Evolutionary conservation across 2,797 vertebrate genomes (phyloP).

Genomic region (Allobates femoralis): DNA sequence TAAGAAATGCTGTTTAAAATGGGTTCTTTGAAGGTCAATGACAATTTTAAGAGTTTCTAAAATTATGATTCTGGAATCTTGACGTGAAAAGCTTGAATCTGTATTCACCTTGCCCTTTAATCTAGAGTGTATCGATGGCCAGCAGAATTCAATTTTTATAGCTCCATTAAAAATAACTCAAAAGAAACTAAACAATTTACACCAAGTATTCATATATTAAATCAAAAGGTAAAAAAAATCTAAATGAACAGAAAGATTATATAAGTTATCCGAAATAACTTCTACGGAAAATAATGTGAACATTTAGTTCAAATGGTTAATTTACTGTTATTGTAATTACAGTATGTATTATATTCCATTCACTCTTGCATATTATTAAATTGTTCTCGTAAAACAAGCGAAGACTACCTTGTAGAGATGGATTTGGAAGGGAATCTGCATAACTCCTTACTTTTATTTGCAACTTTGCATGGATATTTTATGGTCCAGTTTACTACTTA

Average conservation of each 20-base stretch:
- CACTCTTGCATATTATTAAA: too few species aligned
- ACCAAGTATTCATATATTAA: background rate
- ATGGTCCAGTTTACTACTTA: too few species aligned
- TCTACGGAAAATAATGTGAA: too few species aligned
- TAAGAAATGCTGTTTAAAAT: background rate
- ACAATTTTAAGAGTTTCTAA: slow-evolving; percentile 14
- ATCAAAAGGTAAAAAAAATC: background rate
- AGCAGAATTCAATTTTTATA: background rate
- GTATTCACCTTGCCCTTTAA: background rate
- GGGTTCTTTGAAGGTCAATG: background rate
- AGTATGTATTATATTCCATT: too few species aligned
- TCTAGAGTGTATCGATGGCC: background rate
- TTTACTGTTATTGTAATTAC: too few species aligned
- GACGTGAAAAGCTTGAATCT: background rate
- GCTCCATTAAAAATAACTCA: background rate
- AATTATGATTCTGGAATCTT: background rate
- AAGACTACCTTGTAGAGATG: too few species aligned
- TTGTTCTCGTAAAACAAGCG: too few species aligned
- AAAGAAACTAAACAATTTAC: background rate
- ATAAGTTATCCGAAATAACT: background rate
- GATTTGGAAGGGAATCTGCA: too few species aligned
- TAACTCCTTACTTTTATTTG: too few species aligned
- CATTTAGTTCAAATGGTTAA: too few species aligned
- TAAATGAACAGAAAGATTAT: background rate
- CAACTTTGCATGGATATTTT: too few species aligned